Base-by-base conservation (phyloP, 2,888 invertebrate genomes). In the Sminthurides aquaticus region DNA sequence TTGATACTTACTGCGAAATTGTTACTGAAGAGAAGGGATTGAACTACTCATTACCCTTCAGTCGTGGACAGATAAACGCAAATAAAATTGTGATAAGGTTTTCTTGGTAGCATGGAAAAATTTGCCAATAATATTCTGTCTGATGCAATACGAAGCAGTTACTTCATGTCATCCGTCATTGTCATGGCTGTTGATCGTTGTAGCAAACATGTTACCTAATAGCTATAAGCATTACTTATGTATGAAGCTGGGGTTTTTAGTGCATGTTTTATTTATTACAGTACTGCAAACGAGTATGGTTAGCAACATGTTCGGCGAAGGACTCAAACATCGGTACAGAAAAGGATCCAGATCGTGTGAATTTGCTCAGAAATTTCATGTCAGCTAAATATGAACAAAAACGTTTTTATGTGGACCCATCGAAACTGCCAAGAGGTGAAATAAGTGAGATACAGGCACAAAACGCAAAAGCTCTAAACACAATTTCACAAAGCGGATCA, bases 241-340 rank as follows among this genome's bases (percentile, higher is more conserved):
- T 63, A 62, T 62, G 62, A 63, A 62, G 24, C 25, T 27, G 58
- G 26, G 27, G 3, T 61, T 2, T 62, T 22, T 62, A 3, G 25
- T 24, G 22, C 3, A 34, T n/a, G 18, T 15, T 15, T 8, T 15
- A n/a, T 60, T 57, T 58, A 15, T 76, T 77, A 28, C 77, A 84
- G 83, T 87, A 90, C 77, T 96, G 96, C 80, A 85, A 87, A 77
- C 87, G 88, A 79, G 89, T 93, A 75, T 98, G 95, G 94, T 82
- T 98, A 75, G 96, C 94, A 8, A 74, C 74, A 25, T 70, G 70
- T 60, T 68, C 71, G 15, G 29, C 71, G 11, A 66, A 72, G 49
- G 72, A 74, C 62, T 69, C 71, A 2, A 56, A 69, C 54, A 26
- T 71, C 1, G 70, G 67, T 8, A 58, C 71, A 11, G 73, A 74